These are phyloP conservation scores for Alectura lathami DNA, from an alignment of 2,113 vertebrate species.

Conservation along the genomic window DNA sequence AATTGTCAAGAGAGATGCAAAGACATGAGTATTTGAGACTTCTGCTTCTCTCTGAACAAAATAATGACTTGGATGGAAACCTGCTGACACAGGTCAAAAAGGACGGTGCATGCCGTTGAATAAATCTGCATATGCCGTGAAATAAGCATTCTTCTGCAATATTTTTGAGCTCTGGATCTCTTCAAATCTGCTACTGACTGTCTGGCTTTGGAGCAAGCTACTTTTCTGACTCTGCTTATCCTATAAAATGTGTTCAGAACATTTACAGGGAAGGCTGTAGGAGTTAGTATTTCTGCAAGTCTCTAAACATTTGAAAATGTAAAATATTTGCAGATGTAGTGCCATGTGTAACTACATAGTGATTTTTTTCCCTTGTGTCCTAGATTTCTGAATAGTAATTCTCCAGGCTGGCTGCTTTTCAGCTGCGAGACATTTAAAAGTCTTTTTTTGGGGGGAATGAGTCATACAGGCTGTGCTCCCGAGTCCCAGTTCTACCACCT, in stretches of 20 bases:
- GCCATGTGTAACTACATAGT: not conserved
- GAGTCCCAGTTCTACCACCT: not conserved
- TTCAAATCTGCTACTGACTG: slow-evolving; percentile 23
- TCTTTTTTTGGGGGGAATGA: not conserved
- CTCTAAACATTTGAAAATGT: slow-evolving; percentile 23
- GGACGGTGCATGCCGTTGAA: not conserved
- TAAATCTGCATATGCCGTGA: not conserved
- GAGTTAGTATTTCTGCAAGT: not conserved
- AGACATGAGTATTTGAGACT: not conserved
- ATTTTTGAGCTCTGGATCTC: slow-evolving; percentile 18
- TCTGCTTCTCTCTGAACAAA: not conserved
- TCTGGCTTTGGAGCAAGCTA: not conserved
- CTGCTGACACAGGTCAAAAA: not conserved
- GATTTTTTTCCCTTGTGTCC: not conserved
- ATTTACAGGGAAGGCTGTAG: slow-evolving; percentile 24
- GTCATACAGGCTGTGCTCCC: not conserved
- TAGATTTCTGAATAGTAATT: not conserved
- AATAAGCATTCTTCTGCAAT: not conserved
- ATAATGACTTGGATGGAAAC: not conserved
- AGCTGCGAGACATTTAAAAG: slow-evolving; percentile 8
- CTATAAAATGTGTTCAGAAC: slow-evolving; percentile 40
- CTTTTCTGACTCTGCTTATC: slow-evolving; percentile 23
- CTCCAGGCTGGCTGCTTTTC: slow-evolving; percentile 44
- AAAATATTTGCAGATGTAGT: slow-evolving; percentile 59
- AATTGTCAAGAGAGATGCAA: not conserved